Conservation (phyloP, 2,797 vertebrate species). For the Danio jaintianensis region DNA sequence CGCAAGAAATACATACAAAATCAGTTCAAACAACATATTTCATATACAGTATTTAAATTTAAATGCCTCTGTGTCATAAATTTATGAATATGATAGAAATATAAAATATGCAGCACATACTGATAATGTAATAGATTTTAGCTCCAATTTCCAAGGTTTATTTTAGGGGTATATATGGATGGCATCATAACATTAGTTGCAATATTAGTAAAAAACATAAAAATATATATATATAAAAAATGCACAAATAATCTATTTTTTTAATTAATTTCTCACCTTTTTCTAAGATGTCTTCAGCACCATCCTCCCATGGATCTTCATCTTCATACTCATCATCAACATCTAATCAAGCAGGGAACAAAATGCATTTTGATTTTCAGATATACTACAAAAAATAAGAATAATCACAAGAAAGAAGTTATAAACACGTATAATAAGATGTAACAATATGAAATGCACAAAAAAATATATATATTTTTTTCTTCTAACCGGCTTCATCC, state of each 20-base stretch:
- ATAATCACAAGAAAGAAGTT: neutral
- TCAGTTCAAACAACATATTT: slow-evolving; percentile 22
- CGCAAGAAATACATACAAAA: slow-evolving; percentile 70
- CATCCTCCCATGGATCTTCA: slow-evolving; percentile 93
- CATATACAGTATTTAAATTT: slow-evolving; percentile 8
- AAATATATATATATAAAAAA: neutral
- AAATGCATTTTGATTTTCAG: neutral
- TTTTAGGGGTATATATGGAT: neutral
- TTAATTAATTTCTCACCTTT: slow-evolving; percentile 82
- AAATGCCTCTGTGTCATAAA: slow-evolving; percentile 13
- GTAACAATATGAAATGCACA: too few species aligned
- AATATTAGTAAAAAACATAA: neutral
- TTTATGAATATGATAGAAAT: neutral
- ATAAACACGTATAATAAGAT: too few species aligned
- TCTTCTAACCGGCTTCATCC: slow-evolving; percentile 89
- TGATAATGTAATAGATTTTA: neutral
- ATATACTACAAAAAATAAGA: neutral
- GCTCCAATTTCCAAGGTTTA: neutral
- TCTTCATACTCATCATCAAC: slow-evolving; percentile 96
- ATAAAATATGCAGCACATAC: neutral
- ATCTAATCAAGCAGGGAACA: slow-evolving; percentile 73
- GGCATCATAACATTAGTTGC: neutral
- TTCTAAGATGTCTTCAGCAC: slow-evolving; percentile 91
- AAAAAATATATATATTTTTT: too few species aligned
- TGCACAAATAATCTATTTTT: neutral